These are phyloP conservation scores for Vanessa tameamea DNA, from an alignment of 1,140 invertebrate genomes.

Conservation along the genomic window DNA sequence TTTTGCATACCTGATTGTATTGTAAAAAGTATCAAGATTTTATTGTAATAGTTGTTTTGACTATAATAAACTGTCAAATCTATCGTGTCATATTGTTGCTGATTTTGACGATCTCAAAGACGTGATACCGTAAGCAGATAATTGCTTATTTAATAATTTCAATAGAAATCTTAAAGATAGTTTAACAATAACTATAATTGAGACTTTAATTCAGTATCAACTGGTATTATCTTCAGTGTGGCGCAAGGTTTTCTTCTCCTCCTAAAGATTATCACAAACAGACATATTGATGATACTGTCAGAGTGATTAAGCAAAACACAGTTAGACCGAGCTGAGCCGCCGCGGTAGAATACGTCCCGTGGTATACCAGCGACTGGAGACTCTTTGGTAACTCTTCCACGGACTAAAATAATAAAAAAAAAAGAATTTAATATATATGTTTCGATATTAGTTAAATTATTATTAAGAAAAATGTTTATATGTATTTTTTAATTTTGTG, in stretches of 20 bases:
- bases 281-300: conserved; percentile 54
- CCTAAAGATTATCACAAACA: conserved; percentile 52
- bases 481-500: too few species aligned
- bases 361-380: conserved; percentile 72
- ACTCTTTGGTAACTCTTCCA: conserved; percentile 71
- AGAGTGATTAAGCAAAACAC: conserved; percentile 60
- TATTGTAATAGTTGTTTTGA: too few species aligned
- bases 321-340: conserved; percentile 62
- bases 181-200: conserved; percentile 5
- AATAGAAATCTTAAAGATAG: neutral
- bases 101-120: too few species aligned
- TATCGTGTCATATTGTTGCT: too few species aligned
- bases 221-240: conserved; percentile 43
- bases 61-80: too few species aligned
- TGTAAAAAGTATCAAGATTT: too few species aligned
- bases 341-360: conserved; percentile 75
- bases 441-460: too few species aligned
- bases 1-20: too few species aligned
- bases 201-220: conserved; percentile 25
- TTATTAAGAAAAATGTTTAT: neutral
- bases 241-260: conserved; percentile 61
- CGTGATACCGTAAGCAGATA: too few species aligned
- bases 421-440: too few species aligned
- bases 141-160: neutral
- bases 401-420: conserved; percentile 46